Base-by-base conservation (phyloP, 2,797 vertebrate genomes). In the Erethizon dorsatum region DNA sequence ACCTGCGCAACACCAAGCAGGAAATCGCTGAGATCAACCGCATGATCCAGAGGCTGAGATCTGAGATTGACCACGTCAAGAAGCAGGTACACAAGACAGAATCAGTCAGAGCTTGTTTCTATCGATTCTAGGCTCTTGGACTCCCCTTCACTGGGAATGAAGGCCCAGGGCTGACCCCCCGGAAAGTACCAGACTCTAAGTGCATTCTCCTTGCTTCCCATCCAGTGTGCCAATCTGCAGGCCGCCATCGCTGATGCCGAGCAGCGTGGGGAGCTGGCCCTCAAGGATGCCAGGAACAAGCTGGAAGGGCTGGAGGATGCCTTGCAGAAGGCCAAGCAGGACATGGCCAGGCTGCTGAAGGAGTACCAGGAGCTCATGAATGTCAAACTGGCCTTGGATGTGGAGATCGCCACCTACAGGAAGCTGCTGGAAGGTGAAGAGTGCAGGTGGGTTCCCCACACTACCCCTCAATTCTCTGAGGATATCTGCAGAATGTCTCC, bases 21-120 rank as follows among this genome's bases (percentile, higher is more conserved):
- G 99, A 99, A 96, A 99, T 99, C 8, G 96, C 98, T 33, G 99
- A 99, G 96, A 98, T 99, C 80, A 99, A 98, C 98, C 99, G 99
- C 83, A 99, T 99, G 98, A 99, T 99, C 98, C 99, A 99, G 98
- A 99, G 99, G 97, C 98, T 99, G 94, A 99, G 99, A 73, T 97
- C 99, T 7, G 99, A 99, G 98, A 99, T 99, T 3, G 99, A 99
- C 91, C 93, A 99, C 2, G 97, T 99, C 0, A 99, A 99, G 96
- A 99, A 99, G 98, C 99, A 99, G 99, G 99, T 99, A 98, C 86
- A 95, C 18, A 31, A 41, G 37, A 41, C 57, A 47, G 17, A 2
- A 12, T 6, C 15, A 26, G 4, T 50, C 8, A 22, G 9, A 33
- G 41, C 4, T 54, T 7, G 17, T 78, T 33, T 15, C 4, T 6